Conservation (phyloP, 2,888 invertebrate species). For the Ferrisia virgata region DNA sequence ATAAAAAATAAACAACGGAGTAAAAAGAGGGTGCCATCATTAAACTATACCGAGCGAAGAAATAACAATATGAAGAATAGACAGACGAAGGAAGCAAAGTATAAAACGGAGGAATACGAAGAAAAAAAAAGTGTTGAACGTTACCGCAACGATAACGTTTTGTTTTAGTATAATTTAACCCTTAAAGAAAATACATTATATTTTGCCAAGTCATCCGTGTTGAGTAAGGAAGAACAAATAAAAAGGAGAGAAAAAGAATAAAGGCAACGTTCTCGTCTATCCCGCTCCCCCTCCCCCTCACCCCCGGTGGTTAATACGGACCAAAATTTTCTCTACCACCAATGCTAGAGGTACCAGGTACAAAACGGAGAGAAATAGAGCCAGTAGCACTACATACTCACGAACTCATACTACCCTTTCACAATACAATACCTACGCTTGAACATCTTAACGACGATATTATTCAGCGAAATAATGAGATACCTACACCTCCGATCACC, state of each 20-base stretch:
- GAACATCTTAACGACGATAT: slow-evolving; percentile 31
- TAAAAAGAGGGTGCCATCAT: neutral
- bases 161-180: slow-evolving; percentile 17
- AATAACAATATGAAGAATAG: neutral
- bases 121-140: neutral
- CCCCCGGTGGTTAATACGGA: neutral
- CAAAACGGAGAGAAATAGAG: neutral
- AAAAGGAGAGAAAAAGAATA: slow-evolving; percentile 5
- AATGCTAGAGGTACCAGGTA: too few relatives aligned
- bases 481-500: slow-evolving; percentile 22
- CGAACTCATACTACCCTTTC: slow-evolving; percentile 5
- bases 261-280: neutral
- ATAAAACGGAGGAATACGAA: too few relatives aligned
- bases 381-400: neutral
- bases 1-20: too few relatives aligned
- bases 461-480: slow-evolving; percentile 32
- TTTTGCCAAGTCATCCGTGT: slow-evolving; percentile 17
- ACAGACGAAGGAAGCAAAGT: too few relatives aligned
- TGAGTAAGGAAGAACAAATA: slow-evolving; percentile 14
- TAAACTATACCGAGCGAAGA: neutral
- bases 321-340: neutral
- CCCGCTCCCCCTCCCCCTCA: neutral
- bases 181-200: slow-evolving; percentile 17
- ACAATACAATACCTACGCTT: slow-evolving; percentile 2
- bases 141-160: slow-evolving; percentile 17